Evolutionary conservation across 2,888 invertebrate genomes (phyloP), one percentile per base, ranked within the genome.

Genomic region (Busseola fusca): DNA sequence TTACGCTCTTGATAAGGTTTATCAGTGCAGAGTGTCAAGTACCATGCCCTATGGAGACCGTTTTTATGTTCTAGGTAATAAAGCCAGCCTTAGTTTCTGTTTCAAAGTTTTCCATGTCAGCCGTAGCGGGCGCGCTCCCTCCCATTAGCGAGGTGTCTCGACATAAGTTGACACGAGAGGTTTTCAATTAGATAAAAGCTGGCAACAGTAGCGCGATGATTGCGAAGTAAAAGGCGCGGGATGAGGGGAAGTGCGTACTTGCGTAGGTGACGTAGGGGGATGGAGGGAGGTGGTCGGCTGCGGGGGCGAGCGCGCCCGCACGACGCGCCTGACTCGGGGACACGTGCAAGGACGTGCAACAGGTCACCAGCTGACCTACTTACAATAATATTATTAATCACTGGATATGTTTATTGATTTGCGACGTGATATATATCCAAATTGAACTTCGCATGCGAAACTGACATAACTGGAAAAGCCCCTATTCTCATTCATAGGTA

Each of bases 321-420:
- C 58, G 58, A 76, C 68, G 74, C 63, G 64, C 62, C 50, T 72
- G 79, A 70, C 69, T 72, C 77, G 56, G 73, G 84, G 84, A 77
- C 72, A 78, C 80, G 81, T 86, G 88, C 87, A 87, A 89, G 90
- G 87, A 88, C 88, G 84, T 88, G 91, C 93, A 93, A 93, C 93
- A 93, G 91, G 92, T 92, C 89, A 87, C 82, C 74, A 75, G 84
- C 86, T 92, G 92, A 93, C 91, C 93, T 91, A 93, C 84, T 90
- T 92, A 85, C 81, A 78, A 84, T 85, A 80, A 84, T 68, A 78
- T 78, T 79, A 87, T 83, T 86, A 85, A 84, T 89, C 78, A 84
- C 67, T 59, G 71, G 62, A 68, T 74, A 80, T 78, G 76, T 80
- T 74, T 80, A 82, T 79, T 80, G 82, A 86, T 84, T 85, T 80